A percentile compares a stretch with the other conserved stretches of the same genome.
These are phyloP conservation scores for Serripes groenlandicus DNA, from an alignment of 2,888 invertebrate species.

Conservation along the genomic window DNA sequence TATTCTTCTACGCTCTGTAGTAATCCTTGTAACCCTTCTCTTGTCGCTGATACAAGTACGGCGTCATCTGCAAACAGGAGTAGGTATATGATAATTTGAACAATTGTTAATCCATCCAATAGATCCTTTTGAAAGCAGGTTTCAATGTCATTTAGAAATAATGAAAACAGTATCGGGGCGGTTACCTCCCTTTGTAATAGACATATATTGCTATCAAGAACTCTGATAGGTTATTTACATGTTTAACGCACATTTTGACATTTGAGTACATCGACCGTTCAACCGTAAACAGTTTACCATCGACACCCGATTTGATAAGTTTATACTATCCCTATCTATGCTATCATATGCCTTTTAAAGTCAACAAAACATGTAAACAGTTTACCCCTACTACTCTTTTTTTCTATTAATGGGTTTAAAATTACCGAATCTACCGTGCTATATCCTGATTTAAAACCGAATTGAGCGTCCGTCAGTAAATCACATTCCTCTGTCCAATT, in stretches of 20 bases:
- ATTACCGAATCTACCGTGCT: no score
- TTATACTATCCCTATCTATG: constrained; percentile 8
- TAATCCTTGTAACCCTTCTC: constrained; percentile 18
- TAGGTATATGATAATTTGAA: background rate
- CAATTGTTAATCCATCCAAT: background rate
- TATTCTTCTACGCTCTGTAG: constrained; percentile 15
- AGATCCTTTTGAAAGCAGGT: constrained; percentile 6
- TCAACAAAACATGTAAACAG: background rate
- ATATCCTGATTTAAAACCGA: no score
- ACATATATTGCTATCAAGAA: background rate
- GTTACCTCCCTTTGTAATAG: constrained; percentile 25
- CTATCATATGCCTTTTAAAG: constrained; percentile 7
- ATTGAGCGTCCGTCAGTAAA: no score
- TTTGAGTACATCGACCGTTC: constrained; percentile 7
- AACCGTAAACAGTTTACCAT: constrained; percentile 4
- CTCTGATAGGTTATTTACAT: constrained; percentile 3
- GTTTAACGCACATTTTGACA: background rate
- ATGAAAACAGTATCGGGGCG: constrained; percentile 15
- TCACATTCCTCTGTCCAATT: no score
- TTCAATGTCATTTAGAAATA: constrained; percentile 27
- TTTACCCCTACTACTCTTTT: no score
- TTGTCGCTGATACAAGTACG: background rate
- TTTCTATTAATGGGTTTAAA: no score
- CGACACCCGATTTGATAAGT: background rate
- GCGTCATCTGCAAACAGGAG: constrained; percentile 12